Percentiles rank a stretch among this genome's conserved stretches.
phyloP scores from a whole-genome alignment of 2,113 vertebrate genomes.

The Haliaeetus leucogaster region DNA sequence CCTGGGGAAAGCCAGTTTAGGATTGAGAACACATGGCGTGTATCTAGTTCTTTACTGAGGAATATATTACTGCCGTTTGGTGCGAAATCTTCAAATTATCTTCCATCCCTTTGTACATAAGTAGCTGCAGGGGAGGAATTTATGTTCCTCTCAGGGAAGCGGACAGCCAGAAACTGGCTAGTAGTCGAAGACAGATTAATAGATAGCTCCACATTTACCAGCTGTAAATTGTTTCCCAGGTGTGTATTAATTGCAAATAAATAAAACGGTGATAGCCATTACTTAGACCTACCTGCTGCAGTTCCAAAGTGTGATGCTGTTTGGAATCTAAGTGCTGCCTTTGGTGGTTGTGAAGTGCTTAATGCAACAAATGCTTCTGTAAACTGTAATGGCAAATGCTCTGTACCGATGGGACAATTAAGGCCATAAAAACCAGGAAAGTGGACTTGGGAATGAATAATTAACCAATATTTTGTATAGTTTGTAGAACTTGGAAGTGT shows the following conservation, averaged over 20 bases:
- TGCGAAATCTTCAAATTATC: rapidly evolving
- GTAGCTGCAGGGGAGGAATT: rapidly evolving
- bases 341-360: rapidly evolving
- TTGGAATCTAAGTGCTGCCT: background rate
- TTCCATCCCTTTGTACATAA: rapidly evolving
- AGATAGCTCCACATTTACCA: too few relatives aligned
- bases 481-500: too few relatives aligned
- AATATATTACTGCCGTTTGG: rapidly evolving
- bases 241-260: background rate
- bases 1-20: rapidly evolving
- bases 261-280: rapidly evolving
- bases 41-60: rapidly evolving
- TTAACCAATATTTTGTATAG: rapidly evolving
- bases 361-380: rapidly evolving
- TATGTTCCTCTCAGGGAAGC: background rate
- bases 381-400: rapidly evolving
- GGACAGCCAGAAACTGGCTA: background rate
- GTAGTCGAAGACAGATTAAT: background rate
- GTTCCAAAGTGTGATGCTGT: rapidly evolving
- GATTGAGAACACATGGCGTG: rapidly evolving
- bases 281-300: rapidly evolving
- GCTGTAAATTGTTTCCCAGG: background rate
- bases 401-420: rapidly evolving
- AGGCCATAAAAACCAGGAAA: too few relatives aligned
- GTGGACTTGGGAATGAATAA: rapidly evolving